A percentile compares a stretch with the other conserved stretches of the same genome.
Evolutionary conservation across 2,888 invertebrate genomes (phyloP).

Genomic region (Hydriomena furcata): DNA sequence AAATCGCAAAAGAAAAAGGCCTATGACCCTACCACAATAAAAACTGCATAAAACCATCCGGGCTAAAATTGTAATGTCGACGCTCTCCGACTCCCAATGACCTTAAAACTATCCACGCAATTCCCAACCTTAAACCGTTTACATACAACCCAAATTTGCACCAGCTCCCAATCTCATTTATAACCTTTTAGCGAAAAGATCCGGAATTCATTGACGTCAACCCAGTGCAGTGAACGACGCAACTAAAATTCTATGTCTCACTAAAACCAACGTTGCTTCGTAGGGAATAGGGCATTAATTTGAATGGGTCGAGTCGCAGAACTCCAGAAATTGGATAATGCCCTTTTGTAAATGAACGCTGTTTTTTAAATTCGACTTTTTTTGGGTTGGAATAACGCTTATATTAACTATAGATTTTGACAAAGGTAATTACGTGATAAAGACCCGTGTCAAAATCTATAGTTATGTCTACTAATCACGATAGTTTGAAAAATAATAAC

Average conservation of each 20-base stretch:
- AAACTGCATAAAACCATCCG: conserved; percentile 78
- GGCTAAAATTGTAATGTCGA: conserved; percentile 79
- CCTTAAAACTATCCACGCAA: conserved; percentile 51
- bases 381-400: conserved; percentile 56
- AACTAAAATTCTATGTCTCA: conserved; percentile 37
- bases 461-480: too few relatives aligned
- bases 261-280: conserved; percentile 40
- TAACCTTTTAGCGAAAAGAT: conserved; percentile 53
- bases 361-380: conserved; percentile 61
- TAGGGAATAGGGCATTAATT: conserved; percentile 43
- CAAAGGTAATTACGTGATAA: too few relatives aligned
- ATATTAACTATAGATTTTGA: too few relatives aligned
- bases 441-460: too few relatives aligned
- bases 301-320: conserved; percentile 45
- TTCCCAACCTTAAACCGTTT: conserved; percentile 38
- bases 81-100: conserved; percentile 63
- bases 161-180: conserved; percentile 30
- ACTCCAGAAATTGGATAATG: conserved; percentile 63
- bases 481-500: too few relatives aligned
- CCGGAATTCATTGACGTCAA: conserved; percentile 63
- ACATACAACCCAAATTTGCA: conserved; percentile 39
- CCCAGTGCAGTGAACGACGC: conserved; percentile 44
- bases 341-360: conserved; percentile 51
- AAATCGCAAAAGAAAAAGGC: conserved; percentile 41
- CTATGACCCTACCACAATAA: conserved; percentile 80